Evolutionary conservation across 2,888 invertebrate species (phyloP), one percentile per base, ranked within the genome.

Genomic region (Leistus spinibarbis): DNA sequence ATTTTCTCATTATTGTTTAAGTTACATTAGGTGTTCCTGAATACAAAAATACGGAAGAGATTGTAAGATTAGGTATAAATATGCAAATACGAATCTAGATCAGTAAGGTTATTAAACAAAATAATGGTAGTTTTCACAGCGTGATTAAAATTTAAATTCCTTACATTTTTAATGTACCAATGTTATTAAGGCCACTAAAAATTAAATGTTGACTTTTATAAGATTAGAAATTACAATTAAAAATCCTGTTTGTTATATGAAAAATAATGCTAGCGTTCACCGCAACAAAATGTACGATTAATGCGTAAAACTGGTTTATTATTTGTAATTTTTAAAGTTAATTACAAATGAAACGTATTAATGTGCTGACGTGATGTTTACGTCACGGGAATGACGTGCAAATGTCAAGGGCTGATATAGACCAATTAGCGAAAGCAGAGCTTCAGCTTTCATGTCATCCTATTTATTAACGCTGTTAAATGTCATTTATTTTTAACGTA

Each of bases 341-440:
- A n/a, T n/a, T n/a, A n/a, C n/a, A n/a, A n/a, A n/a, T n/a, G n/a
- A n/a, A n/a, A n/a, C n/a, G n/a, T n/a, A n/a, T 40, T 40, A 40
- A 40, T 13, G 13, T 40, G 40, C 5, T 40, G 40, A 40, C 40
- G 40, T 13, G 40, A 40, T 17, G 60, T 10, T 22, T 60, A 22
- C 60, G 60, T 60, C 19, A 60, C 60, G 22, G 20, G 17, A 20
- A 60, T 22, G 60, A 60, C 22, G 60, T 60, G 60, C 60, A 60
- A 60, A 60, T 60, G 60, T 60, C 60, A 60, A 60, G 60, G 60
- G 60, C 60, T 60, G 60, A 60, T 19, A 60, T 10, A 20, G 40
- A 10, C 40, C 40, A 40, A 40, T 40, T 40, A 40, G 40, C 40
- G 40, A 40, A 40, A 40, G 40, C 40, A 40, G 40, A 40, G 40